Evolutionary conservation across 1,140 invertebrate genomes (phyloP).

Genomic region (Rhopalosiphum maidis): DNA sequence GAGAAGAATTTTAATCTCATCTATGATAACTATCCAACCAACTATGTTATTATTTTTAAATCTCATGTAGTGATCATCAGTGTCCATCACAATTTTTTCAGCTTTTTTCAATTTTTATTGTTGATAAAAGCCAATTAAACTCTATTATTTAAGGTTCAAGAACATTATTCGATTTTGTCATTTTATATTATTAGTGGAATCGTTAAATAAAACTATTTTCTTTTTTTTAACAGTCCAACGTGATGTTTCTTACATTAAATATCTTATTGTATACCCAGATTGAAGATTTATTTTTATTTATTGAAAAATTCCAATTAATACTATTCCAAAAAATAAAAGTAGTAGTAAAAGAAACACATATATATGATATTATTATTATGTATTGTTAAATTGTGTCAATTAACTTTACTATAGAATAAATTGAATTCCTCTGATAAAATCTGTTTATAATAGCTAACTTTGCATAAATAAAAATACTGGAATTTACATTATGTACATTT

Average conservation of each 20-base stretch:
- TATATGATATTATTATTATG: neutral
- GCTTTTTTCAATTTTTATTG: neutral
- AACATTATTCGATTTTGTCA: neutral
- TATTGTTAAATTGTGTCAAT: slow-evolving; percentile 27
- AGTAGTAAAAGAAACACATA: neutral
- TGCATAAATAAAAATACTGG: neutral
- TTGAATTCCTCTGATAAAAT: neutral
- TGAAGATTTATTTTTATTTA: neutral
- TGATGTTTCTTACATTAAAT: neutral
- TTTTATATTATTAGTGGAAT: neutral
- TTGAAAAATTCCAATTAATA: neutral
- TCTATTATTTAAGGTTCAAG: too few relatives aligned
- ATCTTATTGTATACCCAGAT: neutral
- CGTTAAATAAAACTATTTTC: neutral
- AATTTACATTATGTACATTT: neutral
- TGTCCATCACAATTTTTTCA: neutral
- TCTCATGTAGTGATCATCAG: neutral
- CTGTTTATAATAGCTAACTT: neutral
- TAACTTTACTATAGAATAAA: neutral
- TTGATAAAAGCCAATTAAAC: neutral
- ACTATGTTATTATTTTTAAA: neutral
- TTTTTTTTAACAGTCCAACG: neutral
- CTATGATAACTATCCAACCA: neutral
- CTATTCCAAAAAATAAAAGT: neutral
- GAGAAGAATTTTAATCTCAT: neutral